Base-by-base conservation (phyloP, 2,113 vertebrate genomes). In the Sarotherodon lohbergeri region DNA sequence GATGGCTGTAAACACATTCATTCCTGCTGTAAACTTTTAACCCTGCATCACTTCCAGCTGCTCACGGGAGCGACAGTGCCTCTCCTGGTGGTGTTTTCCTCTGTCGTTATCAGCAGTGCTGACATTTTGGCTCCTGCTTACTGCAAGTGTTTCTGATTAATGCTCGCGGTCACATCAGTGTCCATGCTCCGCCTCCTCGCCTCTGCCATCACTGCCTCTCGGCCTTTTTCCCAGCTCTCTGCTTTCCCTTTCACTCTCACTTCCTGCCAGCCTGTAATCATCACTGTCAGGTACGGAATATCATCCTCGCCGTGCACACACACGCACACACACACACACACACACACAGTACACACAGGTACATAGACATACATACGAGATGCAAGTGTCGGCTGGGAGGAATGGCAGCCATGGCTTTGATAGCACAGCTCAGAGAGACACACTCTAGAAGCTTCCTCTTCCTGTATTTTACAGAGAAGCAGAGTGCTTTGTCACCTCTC, bases 261-360 rank as follows among this genome's bases (percentile, higher is more conserved):
- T 82, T 88, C 76, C 52, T 88, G 85, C 61, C 82, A 80, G 59
- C 90, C 87, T 86, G 87, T 55, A 89, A 92, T 93, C 89, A 86
- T 91, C 87, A 19, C 84, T 34, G 82, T 82, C 83, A 79, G 81
- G 9, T 79, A 27, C 81, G 32, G 83, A 79, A 48, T 76, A 82
- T 63, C 82, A 71, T 80, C 82, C 63, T 41, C 73, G 10, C 89
- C 16, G 32, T 9, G 52, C 10, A 2, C 43, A 3, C 6, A 43
- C 3, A 7, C 34, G 48, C 85, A 55, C 59, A 50, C 3, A 9
- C 36, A 4, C 4, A 16, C 13, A 16, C 1, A 10, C 14, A 32
- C 32, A 36, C 9, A 22, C 32, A 39, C 61, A 4, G 9, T 43
- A 34, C 59, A 63, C 32, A 63, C 16, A 63, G 9, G 5, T n/a